Evolutionary conservation across 1,140 invertebrate species (phyloP).

Genomic region (Popillia japonica): DNA sequence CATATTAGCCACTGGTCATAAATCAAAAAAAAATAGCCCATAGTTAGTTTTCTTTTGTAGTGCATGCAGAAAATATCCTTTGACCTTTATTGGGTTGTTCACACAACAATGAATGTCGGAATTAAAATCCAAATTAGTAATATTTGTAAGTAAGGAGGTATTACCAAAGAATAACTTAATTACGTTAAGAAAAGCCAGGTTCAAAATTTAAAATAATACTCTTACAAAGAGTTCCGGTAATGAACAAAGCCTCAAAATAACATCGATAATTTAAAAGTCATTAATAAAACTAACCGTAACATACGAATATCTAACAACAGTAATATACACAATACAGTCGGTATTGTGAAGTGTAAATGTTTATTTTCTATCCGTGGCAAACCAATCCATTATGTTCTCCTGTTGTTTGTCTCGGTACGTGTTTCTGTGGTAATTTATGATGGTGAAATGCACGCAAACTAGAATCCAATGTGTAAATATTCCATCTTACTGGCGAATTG

Average conservation of each 20-base stretch:
- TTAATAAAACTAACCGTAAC: conserved; percentile 19
- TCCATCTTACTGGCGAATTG: conserved; percentile 11
- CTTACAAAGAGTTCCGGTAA: neutral
- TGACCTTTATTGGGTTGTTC: too few species aligned
- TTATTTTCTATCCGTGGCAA: conserved; percentile 40
- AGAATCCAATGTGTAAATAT: neutral
- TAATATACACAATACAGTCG: conserved; percentile 34
- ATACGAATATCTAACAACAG: neutral
- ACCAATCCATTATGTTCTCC: conserved; percentile 35
- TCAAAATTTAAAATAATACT: conserved; percentile 10
- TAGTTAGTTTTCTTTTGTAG: too few species aligned
- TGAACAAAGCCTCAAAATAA: conserved; percentile 18
- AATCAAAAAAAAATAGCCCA: too few species aligned
- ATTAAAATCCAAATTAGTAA: too few species aligned
- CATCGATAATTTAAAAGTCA: conserved; percentile 30
- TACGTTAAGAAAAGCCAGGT: too few species aligned
- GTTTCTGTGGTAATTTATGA: conserved; percentile 38
- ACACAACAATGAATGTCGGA: too few species aligned
- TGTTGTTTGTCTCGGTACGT: conserved; percentile 35
- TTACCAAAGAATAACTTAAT: too few species aligned
- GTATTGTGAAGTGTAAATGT: conserved; percentile 41
- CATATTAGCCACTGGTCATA: too few species aligned
- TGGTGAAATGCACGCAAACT: conserved; percentile 35
- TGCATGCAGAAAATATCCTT: too few species aligned
- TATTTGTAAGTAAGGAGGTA: too few species aligned